Percentiles rank a stretch among this genome's conserved stretches.
phyloP scores from a whole-genome alignment of 2,888 invertebrate genomes.

The Philhelius pedissequus region DNA sequence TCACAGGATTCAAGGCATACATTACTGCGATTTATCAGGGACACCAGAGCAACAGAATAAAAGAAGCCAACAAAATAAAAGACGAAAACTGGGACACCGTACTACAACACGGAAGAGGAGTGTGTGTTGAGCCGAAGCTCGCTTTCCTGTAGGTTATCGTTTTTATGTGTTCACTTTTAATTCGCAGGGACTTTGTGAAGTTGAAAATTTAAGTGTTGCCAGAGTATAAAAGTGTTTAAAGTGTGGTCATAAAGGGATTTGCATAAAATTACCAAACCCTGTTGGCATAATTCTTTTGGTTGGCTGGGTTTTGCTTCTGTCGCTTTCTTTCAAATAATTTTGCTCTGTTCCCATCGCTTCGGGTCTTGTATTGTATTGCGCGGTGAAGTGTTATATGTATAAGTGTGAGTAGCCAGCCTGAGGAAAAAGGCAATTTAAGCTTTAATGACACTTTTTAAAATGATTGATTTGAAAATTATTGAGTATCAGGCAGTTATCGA shows the following conservation, averaged over 20 bases:
- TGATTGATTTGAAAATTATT: constrained; percentile 25
- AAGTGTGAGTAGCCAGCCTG: neutral
- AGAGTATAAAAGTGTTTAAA: constrained; percentile 57
- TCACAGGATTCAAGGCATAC: constrained; percentile 45
- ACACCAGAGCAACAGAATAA: constrained; percentile 1
- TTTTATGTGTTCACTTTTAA: constrained; percentile 54
- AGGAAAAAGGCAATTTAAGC: neutral
- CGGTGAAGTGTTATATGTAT: neutral
- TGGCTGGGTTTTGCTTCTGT: constrained; percentile 6
- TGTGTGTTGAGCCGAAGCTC: constrained; percentile 1
- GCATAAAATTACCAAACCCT: constrained; percentile 41
- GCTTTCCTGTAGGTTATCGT: constrained; percentile 26
- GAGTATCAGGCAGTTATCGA: neutral
- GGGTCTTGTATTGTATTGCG: neutral
- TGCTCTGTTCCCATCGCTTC: neutral
- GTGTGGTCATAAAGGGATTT: constrained; percentile 47
- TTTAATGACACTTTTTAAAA: constrained; percentile 15
- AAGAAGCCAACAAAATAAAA: constrained; percentile 12
- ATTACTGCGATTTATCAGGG: constrained; percentile 61
- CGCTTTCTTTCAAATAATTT: neutral
- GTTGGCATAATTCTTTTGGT: constrained; percentile 25
- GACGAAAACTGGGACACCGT: constrained; percentile 1
- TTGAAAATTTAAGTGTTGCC: constrained; percentile 57
- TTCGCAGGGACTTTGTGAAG: constrained; percentile 60
- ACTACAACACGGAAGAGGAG: constrained; percentile 29